Evolutionary conservation across 2,888 invertebrate species (phyloP).

Genomic region (Lochmaea crataegi): DNA sequence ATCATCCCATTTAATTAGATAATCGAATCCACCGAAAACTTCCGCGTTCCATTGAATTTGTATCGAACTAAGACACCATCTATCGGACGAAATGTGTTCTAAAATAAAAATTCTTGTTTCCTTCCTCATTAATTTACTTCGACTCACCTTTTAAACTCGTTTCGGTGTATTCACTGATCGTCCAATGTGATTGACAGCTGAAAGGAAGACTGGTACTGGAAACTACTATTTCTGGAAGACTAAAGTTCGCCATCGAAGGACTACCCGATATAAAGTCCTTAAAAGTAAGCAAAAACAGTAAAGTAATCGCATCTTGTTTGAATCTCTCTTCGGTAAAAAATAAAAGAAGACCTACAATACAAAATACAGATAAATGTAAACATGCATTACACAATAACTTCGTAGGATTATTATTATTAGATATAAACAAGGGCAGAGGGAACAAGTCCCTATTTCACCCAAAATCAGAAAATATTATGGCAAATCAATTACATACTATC

Average conservation of each 20-base stretch:
- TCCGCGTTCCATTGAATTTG: constrained; percentile 65
- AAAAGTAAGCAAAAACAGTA: constrained; percentile 68
- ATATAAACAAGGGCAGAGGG: too few species aligned
- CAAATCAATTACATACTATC: too few species aligned
- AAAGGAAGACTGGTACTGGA: constrained; percentile 67
- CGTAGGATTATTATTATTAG: too few species aligned
- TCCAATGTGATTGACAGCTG: constrained; percentile 65
- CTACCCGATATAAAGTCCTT: constrained; percentile 64
- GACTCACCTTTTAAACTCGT: constrained; percentile 54
- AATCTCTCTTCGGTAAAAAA: constrained; percentile 69
- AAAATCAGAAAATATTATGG: too few species aligned
- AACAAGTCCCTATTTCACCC: too few species aligned
- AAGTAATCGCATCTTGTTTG: constrained; percentile 65
- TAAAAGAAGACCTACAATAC: constrained; percentile 65
- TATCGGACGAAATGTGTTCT: constrained; percentile 53
- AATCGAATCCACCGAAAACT: constrained; percentile 61
- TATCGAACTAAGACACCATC: constrained; percentile 60
- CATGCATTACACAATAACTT: too few species aligned
- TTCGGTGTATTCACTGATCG: constrained; percentile 63
- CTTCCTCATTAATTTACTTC: background rate
- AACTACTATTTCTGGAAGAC: constrained; percentile 66
- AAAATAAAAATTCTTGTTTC: constrained; percentile 20
- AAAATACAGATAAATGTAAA: constrained; percentile 15
- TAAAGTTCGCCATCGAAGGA: constrained; percentile 61
- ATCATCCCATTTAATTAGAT: constrained; percentile 58